Conservation (phyloP, 1,140 invertebrate genomes). For the Uloborus diversus region DNA sequence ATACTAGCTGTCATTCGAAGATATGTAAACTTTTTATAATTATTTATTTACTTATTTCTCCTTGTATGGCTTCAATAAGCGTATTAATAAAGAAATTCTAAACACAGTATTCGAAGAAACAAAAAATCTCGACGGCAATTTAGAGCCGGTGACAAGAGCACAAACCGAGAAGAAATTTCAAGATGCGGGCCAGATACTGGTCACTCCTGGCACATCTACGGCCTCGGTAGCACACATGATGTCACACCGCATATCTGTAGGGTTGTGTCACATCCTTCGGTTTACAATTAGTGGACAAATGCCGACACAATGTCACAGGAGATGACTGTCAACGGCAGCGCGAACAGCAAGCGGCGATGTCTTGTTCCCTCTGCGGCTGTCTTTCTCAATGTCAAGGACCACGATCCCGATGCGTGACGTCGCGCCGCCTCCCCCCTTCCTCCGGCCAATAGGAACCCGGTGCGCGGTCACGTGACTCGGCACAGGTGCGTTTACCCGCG, state of each 20-base stretch:
- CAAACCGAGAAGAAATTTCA: not conserved
- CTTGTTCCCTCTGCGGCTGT: no score
- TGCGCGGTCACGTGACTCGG: slow-evolving; percentile 33
- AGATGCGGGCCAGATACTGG: not conserved
- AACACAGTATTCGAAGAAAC: not conserved
- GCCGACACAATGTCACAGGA: not conserved
- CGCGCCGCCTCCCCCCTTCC: not conserved
- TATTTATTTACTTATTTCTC: not conserved
- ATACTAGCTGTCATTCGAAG: not conserved
- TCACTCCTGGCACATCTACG: not conserved
- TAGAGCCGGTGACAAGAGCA: not conserved
- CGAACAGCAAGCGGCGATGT: not conserved
- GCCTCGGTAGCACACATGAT: no score
- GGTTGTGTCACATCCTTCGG: no score
- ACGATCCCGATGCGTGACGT: slow-evolving; percentile 3
- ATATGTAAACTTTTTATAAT: not conserved
- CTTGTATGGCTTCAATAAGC: not conserved
- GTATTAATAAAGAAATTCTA: not conserved
- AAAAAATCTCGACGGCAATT: not conserved
- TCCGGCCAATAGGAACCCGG: slow-evolving; percentile 6
- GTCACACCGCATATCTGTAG: no score
- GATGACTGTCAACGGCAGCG: not conserved
- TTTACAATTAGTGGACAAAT: no score
- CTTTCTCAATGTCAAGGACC: slow-evolving; percentile 49
- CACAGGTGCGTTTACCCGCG: slow-evolving; percentile 54